phyloP scores from a whole-genome alignment of 2,888 invertebrate genomes.

The Zaprionus obscuricornis region DNA sequence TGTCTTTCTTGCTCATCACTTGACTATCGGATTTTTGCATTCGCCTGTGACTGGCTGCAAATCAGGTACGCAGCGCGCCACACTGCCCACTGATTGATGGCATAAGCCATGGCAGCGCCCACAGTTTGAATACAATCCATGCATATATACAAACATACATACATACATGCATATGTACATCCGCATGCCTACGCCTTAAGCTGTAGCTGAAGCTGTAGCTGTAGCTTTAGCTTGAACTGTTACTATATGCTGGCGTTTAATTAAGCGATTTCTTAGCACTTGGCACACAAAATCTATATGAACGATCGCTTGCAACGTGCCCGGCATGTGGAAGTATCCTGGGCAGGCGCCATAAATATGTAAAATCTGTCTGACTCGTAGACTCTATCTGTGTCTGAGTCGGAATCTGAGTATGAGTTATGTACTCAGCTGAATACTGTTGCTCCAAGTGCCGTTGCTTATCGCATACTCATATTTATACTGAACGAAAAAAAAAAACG shows the following conservation, averaged over 20 bases:
- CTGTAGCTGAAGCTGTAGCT: slow-evolving; percentile 14
- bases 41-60: slow-evolving; percentile 9
- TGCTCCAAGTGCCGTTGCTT: slow-evolving; percentile 54
- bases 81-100: slow-evolving; percentile 61
- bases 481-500: slow-evolving; percentile 16
- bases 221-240: slow-evolving; percentile 26
- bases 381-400: slow-evolving; percentile 19
- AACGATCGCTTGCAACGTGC: slow-evolving; percentile 67
- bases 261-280: slow-evolving; percentile 45
- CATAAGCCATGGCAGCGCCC: slow-evolving; percentile 40
- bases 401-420: slow-evolving; percentile 31
- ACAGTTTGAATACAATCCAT: no score
- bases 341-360: slow-evolving; percentile 66
- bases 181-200: slow-evolving; percentile 48
- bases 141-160: no score
- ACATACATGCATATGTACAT: slow-evolving; percentile 28
- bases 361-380: slow-evolving; percentile 25
- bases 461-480: slow-evolving; percentile 51
- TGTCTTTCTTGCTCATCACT: slow-evolving; percentile 4
- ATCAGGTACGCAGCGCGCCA: slow-evolving; percentile 5
- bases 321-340: slow-evolving; percentile 54
- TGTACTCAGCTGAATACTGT: slow-evolving; percentile 33
- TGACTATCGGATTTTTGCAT: background rate
- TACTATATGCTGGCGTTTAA: slow-evolving; percentile 49
- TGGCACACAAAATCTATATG: slow-evolving; percentile 53